Evolutionary conservation across 2,888 invertebrate species (phyloP).

Genomic region (Disparrhopalites patrizii): DNA sequence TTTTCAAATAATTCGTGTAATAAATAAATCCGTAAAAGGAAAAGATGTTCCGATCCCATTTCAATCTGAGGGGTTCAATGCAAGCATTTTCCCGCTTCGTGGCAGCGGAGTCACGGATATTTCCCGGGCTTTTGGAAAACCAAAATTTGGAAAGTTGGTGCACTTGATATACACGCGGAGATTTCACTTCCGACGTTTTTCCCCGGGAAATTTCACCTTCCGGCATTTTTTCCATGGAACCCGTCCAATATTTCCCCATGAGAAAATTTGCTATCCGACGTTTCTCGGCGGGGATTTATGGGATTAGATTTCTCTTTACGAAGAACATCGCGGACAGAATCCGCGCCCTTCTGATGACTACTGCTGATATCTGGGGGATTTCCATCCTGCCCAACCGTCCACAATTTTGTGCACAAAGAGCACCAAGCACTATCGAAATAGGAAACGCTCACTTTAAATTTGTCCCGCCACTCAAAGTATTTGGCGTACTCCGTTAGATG

Average conservation of each 20-base stretch:
- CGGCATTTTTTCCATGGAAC: no score
- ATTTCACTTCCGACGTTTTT: no score
- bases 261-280: neutral
- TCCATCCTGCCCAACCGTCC: constrained; percentile 27
- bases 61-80: constrained; percentile 1
- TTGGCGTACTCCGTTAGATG: constrained; percentile 39
- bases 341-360: no score
- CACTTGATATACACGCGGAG: neutral
- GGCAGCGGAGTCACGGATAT: neutral
- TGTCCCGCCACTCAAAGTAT: constrained; percentile 41
- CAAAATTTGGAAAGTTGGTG: constrained; percentile 38
- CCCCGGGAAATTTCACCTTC: no score
- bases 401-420: constrained; percentile 39
- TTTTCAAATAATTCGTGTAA: constrained; percentile 25
- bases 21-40: constrained; percentile 27
- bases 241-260: neutral
- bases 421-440: constrained; percentile 43
- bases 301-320: no score
- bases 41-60: constrained; percentile 25
- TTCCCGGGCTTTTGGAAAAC: constrained; percentile 26
- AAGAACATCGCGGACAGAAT: no score
- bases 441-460: constrained; percentile 24
- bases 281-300: no score
- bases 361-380: no score
- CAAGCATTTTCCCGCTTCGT: constrained; percentile 14